phyloP scores from a whole-genome alignment of 2,888 invertebrate species.

The Syrphus vitripennis region DNA sequence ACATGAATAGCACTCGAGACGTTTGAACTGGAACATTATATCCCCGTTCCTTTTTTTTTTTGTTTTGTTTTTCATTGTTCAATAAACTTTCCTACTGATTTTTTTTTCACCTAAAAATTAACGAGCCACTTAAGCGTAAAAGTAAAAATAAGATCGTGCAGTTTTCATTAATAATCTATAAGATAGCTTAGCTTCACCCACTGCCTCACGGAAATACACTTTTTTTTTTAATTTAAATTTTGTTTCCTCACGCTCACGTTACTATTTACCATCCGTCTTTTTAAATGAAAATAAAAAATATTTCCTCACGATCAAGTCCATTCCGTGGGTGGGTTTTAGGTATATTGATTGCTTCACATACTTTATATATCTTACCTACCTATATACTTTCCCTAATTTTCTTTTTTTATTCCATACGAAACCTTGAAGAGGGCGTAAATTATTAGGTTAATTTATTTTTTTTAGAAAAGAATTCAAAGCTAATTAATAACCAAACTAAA shows the following conservation, averaged over 20 bases:
- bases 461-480: constrained; percentile 5
- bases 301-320: constrained; percentile 49
- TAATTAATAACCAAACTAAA: background rate
- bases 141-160: constrained; percentile 44
- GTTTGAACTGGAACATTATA: background rate
- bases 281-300: constrained; percentile 54
- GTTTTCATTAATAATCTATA: constrained; percentile 29
- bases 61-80: background rate
- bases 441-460: constrained; percentile 34
- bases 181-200: constrained; percentile 36
- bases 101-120: constrained; percentile 34
- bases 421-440: constrained; percentile 57
- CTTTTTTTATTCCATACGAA: background rate
- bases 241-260: constrained; percentile 27
- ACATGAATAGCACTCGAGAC: background rate
- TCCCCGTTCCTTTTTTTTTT: background rate
- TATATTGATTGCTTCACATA: constrained; percentile 10
- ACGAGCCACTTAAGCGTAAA: constrained; percentile 48
- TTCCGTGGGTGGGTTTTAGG: constrained; percentile 20
- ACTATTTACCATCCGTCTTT: constrained; percentile 12
- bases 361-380: no score
- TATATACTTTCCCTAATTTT: background rate
- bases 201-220: constrained; percentile 56
- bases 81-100: background rate
- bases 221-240: constrained; percentile 20